Conservation (phyloP, 2,888 invertebrate genomes). For the Strigamia transsilvanica region DNA sequence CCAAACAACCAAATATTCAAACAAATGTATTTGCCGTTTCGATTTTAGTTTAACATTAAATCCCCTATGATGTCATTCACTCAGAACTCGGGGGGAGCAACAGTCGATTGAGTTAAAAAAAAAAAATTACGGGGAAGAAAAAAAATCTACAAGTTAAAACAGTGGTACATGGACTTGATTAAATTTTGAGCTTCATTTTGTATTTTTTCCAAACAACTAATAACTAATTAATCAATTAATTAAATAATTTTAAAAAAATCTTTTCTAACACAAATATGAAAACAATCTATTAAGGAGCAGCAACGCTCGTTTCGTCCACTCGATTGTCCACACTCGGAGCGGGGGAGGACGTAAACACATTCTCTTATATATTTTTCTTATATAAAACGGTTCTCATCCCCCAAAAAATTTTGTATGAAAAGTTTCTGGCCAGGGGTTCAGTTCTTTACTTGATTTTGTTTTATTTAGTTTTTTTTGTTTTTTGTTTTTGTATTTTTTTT, state of each 20-base stretch:
- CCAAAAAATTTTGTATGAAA: conserved; percentile 37
- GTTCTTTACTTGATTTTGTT: conserved; percentile 18
- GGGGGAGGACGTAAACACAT: conserved; percentile 25
- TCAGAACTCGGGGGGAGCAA: conserved; percentile 56
- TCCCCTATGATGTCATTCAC: conserved; percentile 57
- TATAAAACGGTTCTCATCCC: background rate
- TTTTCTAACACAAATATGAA: background rate
- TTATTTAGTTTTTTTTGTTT: conserved; percentile 17
- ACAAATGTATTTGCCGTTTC: conserved; percentile 43
- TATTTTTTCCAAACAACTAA: background rate
- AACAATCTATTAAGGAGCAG: conserved; percentile 33
- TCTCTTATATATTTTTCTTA: background rate
- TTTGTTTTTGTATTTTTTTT: conserved; percentile 12
- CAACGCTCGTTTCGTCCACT: conserved; percentile 38
- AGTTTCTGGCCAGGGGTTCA: conserved; percentile 51
- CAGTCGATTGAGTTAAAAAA: conserved; percentile 50
- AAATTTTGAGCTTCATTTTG: conserved; percentile 32
- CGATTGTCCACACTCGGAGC: conserved; percentile 29
- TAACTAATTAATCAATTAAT: background rate
- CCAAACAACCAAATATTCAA: conserved; percentile 26
- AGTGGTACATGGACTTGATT: conserved; percentile 52
- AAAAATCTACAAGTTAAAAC: conserved; percentile 41
- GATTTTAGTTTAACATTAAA: conserved; percentile 33
- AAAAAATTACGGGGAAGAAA: conserved; percentile 31
- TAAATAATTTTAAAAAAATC: background rate